Evolutionary conservation across 2,888 invertebrate species (phyloP).

Genomic region (Watsonalla cultraria): DNA sequence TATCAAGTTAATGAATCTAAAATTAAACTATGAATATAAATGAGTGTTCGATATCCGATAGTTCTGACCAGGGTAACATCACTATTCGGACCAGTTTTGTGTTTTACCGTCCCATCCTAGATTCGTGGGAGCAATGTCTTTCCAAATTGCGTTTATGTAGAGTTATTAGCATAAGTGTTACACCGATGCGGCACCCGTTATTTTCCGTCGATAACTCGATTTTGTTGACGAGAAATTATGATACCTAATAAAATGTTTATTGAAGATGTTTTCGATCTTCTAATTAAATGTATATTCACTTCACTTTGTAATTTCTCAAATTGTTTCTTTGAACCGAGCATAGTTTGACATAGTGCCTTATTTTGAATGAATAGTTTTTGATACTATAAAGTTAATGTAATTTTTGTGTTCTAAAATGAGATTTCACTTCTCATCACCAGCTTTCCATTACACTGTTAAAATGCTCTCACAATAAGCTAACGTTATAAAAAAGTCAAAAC

Average conservation of each 20-base stretch:
- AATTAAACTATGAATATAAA: too few relatives aligned
- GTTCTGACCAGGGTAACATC: background rate
- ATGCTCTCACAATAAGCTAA: too few relatives aligned
- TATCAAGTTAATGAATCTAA: too few relatives aligned
- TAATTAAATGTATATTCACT: background rate
- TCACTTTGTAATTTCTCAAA: too few relatives aligned
- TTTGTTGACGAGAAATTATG: background rate
- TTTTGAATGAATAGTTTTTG: too few relatives aligned
- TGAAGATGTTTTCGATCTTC: background rate
- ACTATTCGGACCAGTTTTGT: conserved; percentile 32
- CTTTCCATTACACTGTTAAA: too few relatives aligned
- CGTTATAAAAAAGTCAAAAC: background rate
- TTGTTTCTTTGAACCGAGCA: too few relatives aligned
- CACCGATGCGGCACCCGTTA: conserved; percentile 17
- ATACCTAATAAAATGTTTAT: background rate
- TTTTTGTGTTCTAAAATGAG: too few relatives aligned
- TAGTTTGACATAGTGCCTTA: too few relatives aligned
- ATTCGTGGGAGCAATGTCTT: conserved; percentile 42
- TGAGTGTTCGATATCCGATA: background rate
- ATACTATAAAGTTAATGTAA: too few relatives aligned
- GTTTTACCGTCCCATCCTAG: conserved; percentile 58
- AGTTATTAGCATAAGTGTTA: conserved; percentile 29
- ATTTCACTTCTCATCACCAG: too few relatives aligned
- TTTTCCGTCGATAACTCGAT: background rate
- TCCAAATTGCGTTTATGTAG: conserved; percentile 29